Percentiles rank a stretch among this genome's conserved stretches.
These are phyloP conservation scores for Xenopus petersii DNA, from an alignment of 2,797 vertebrate species.

Conservation along the genomic window DNA sequence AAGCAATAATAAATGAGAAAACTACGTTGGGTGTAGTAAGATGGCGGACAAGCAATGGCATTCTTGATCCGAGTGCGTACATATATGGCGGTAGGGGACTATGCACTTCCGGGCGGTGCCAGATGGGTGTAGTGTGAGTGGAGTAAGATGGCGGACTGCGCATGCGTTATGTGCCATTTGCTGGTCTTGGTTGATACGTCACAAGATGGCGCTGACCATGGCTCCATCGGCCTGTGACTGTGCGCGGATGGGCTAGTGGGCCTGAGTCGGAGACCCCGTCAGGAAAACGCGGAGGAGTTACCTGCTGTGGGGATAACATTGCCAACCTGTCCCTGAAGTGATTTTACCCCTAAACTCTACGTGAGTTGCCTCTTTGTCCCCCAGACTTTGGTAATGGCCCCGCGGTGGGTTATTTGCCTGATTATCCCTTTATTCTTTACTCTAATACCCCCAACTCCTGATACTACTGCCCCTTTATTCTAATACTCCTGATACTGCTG, in stretches of 20 bases:
- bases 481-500: too few relatives aligned
- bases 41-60: background rate
- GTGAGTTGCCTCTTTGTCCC: background rate
- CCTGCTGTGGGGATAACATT: too few relatives aligned
- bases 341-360: background rate
- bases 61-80: too few relatives aligned
- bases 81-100: too few relatives aligned
- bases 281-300: background rate
- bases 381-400: too few relatives aligned
- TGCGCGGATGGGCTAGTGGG: background rate
- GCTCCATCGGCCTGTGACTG: background rate
- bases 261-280: background rate
- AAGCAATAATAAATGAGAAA: background rate
- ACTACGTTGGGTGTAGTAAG: background rate
- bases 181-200: background rate
- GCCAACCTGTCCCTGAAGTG: background rate
- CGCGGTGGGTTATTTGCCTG: background rate
- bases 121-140: background rate
- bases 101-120: too few relatives aligned
- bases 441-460: background rate
- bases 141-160: slow-evolving; percentile 5
- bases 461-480: background rate
- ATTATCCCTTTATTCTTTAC: background rate
- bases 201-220: slow-evolving; percentile 33
- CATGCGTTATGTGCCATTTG: background rate